Evolutionary conservation across 1,140 invertebrate genomes (phyloP).

Genomic region (Anadara kagoshimensis): DNA sequence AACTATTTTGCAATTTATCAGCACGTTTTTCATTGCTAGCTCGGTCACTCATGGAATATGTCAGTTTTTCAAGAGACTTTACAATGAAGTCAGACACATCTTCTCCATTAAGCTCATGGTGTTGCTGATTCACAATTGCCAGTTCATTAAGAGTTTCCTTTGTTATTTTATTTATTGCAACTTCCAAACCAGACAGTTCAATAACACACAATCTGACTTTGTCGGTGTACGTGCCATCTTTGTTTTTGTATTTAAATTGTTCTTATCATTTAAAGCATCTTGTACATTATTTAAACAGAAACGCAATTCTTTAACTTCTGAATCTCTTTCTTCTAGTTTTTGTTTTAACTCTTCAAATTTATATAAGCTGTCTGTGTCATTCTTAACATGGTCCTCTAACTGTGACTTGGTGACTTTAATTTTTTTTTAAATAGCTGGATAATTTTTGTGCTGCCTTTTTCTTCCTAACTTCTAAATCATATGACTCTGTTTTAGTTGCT

Average conservation of each 20-base stretch:
- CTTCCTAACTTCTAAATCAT: no score
- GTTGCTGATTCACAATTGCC: neutral
- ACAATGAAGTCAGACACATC: neutral
- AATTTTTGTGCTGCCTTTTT: no score
- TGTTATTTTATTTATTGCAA: slow-evolving; percentile 37
- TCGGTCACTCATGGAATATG: slow-evolving; percentile 23
- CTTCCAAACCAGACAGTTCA: slow-evolving; percentile 43
- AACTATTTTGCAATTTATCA: slow-evolving; percentile 3
- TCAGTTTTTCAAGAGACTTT: slow-evolving; percentile 15
- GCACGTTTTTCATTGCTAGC: slow-evolving; percentile 17
- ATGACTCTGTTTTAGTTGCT: no score
- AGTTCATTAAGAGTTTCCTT: slow-evolving; percentile 15
- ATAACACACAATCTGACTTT: slow-evolving; percentile 33
- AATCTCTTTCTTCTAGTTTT: no score
- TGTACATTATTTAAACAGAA: no score
- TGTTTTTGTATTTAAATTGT: slow-evolving; percentile 2
- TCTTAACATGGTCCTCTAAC: no score
- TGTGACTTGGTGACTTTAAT: no score
- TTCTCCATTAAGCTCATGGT: no score
- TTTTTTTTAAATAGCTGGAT: no score
- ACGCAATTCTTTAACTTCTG: no score
- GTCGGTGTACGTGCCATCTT: slow-evolving; percentile 25
- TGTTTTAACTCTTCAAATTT: no score
- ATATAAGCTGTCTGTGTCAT: no score
- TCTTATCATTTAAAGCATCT: neutral